Evolutionary conservation across 2,888 invertebrate genomes (phyloP), one percentile per base, ranked within the genome.

Genomic region (Agrotis puta): DNA sequence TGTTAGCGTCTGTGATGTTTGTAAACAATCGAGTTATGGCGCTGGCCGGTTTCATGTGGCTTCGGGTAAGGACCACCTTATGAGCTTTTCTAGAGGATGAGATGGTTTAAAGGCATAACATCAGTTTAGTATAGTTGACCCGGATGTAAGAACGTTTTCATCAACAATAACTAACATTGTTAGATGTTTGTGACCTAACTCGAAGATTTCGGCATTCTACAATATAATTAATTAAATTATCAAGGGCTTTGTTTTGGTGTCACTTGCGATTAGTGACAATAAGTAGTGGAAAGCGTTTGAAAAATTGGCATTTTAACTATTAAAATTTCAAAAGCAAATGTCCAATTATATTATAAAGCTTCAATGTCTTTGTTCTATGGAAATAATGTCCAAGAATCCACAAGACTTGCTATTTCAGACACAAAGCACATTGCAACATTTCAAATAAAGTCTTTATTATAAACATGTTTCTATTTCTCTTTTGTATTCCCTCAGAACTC

Each of bases 21-120:
- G 77, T 85, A 75, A 84, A 80, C 80, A 84, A 85, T 84, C 70
- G 74, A 82, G 74, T 85, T 85, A 82, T 67, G 62, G 70, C 66
- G 51, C 51, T 69, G 62, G 70, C 45, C 22, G 64, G 79, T 59
- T 63, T 50, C 48, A 63, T 71, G 53, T 74, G 61, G 64, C 24
- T 16, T 53, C 20, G 47, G 61, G n/a, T 63, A 20, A 13, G 24
- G 27, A 59, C 22, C 33, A 43, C 22, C 57, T 50, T 47, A 57
- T 62, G 43, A 53, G 45, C 20, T 9, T 22, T 45, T 24, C 22
- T n/a, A 22, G n/a, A 50, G 4, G 1, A 61, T 27, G 18, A 9
- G 24, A 22, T 51, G 6, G 20, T 13, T n/a, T 53, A 16, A 22
- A n/a, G 22, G 63, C 22, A 47, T 16, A 39, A 59, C 22, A 43